Base-by-base conservation (phyloP, 2,888 invertebrate species). In the Abrostola triplasia region DNA sequence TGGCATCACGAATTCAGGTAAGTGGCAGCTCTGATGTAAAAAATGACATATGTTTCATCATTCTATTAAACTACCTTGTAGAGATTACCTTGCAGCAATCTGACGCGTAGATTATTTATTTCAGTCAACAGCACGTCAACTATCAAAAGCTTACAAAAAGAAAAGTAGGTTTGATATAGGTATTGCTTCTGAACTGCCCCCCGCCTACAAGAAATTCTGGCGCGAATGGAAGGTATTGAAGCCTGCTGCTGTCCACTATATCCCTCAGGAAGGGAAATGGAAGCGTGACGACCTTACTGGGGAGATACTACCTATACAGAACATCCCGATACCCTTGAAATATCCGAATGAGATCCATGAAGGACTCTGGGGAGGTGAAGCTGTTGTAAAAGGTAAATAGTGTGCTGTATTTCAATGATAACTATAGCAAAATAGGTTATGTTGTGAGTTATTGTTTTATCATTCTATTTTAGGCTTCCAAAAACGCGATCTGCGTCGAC, bases 311-410 rank as follows among this genome's bases (percentile, higher is more conserved):
- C 97, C 96, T 0, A 92, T 98, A 54, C 97, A 98, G 86, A 97
- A 98, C 92, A 83, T 96, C 48, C 96, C 97, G 38, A 90, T 99
- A 38, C 97, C 97, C 0, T 84, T 98, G 1, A 95, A 96, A 72
- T 97, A 96, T 87, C 98, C 99, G 0, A 93, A 95, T 44, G 98
- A 99, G 92, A 94, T 97, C 61, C 94, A 99, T 86, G 84, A 96
- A 50, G 99, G 99, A 40, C 95, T 99, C 73, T 99, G 99, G 99
- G 99, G 99, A 70, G 99, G 99, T 8, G 99, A 99, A 94, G 98
- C 97, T 40, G 95, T 99, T 0, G 94, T 99, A 35, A 97, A 98
- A 95, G 99, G 95, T 92, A 70, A 53, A 52, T 24, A 24, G 24
- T 49, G 63, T 54, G 47, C 59, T 44, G 36, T 62, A 54, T 36